Base-by-base conservation (phyloP, 2,797 vertebrate species). In the Cyprinella venusta region DNA sequence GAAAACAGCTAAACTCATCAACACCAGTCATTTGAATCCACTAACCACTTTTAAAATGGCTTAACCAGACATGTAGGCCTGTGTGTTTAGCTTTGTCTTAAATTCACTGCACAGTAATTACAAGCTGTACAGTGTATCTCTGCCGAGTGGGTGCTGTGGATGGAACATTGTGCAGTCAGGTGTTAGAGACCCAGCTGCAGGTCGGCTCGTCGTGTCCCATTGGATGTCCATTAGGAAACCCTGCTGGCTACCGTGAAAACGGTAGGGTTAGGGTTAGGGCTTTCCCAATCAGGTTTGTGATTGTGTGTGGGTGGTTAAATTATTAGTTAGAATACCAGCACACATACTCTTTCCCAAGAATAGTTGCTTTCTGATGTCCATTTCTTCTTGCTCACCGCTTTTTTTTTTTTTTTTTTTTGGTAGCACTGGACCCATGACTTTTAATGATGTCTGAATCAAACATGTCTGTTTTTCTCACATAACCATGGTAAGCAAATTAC, bases 201-300 rank as follows among this genome's bases (percentile, higher is more conserved):
- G 82, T 76, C 21, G 45, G 24, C 54, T 86, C 30, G 13, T 59
- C 56, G 63, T 61, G 30, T 67, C 24, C 69, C n/a, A 76, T 71
- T 71, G 72, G 61, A 48, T 79, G 75, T 85, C 76, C 84, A 84
- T 85, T 87, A 84, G 74, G 36, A 79, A 68, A 67, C 54, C 26
- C 69, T 59, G 52, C 76, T 79, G 77, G 76, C 38, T 52, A 68
- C 61, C 18, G 59, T 80, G 26, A 63, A 87, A 76, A 79, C 63
- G 7, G n/a, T n/a, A n/a, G n/a, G n/a, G n/a, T n/a, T n/a, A n/a
- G n/a, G n/a, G n/a, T n/a, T n/a, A n/a, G n/a, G n/a, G 86, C 88
- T 86, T 85, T 87, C 90, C 79, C 88, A 88, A 86, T 93, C 91
- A 91, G 91, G 89, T 67, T 74, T 68, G 36, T 45, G 71, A 75